These are phyloP conservation scores for Taenaris catops DNA, from an alignment of 2,888 invertebrate species.

Conservation along the genomic window DNA sequence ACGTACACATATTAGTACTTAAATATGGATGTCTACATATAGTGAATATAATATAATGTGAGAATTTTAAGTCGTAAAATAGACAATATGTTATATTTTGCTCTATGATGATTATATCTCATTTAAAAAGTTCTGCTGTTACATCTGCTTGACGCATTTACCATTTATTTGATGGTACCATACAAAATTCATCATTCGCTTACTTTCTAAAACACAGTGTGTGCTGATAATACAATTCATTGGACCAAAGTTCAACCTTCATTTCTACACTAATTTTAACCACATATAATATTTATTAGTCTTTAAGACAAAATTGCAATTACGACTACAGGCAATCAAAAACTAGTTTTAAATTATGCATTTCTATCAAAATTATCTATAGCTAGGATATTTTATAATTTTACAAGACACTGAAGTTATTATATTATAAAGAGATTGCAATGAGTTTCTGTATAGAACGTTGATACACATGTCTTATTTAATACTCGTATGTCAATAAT, in stretches of 20 bases:
- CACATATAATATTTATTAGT: slow-evolving; percentile 23
- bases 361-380: slow-evolving; percentile 37
- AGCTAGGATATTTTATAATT: slow-evolving; percentile 34
- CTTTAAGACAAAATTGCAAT: slow-evolving; percentile 26
- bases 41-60: too few relatives aligned
- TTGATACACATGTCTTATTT: too few relatives aligned
- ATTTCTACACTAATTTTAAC: slow-evolving; percentile 44
- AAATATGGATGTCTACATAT: not conserved
- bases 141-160: slow-evolving; percentile 1
- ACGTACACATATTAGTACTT: too few relatives aligned
- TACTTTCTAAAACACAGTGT: slow-evolving; percentile 57
- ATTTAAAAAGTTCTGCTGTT: too few relatives aligned
- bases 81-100: slow-evolving; percentile 2
- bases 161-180: slow-evolving; percentile 9
- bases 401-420: slow-evolving; percentile 43
- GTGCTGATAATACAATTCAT: slow-evolving; percentile 71
- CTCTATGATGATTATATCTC: too few relatives aligned
- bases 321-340: slow-evolving; percentile 29
- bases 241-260: slow-evolving; percentile 79
- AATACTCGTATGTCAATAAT: too few relatives aligned
- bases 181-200: slow-evolving; percentile 17
- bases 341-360: slow-evolving; percentile 28
- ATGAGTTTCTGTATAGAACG: too few relatives aligned
- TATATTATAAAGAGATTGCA: too few relatives aligned
- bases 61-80: slow-evolving; percentile 7